Conservation (phyloP, 2,888 invertebrate species). For the Arenicola marina region DNA sequence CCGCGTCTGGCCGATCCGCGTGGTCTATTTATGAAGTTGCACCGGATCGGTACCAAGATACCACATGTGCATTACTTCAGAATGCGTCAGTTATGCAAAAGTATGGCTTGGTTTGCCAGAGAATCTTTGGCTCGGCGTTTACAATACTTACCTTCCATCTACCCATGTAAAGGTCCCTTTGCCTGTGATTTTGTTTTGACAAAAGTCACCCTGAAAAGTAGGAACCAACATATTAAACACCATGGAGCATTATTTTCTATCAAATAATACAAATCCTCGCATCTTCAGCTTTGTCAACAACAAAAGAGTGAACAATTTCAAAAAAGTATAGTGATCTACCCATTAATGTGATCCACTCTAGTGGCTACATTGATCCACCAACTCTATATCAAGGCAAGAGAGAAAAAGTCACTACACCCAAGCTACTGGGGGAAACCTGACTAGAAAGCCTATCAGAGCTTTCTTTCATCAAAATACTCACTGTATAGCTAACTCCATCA, state of each 20-base stretch:
- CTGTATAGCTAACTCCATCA: constrained; percentile 59
- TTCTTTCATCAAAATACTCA: constrained; percentile 26
- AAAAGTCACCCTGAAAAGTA: constrained; percentile 56
- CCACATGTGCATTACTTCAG: no score
- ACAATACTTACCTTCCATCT: constrained; percentile 42
- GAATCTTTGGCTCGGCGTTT: background rate
- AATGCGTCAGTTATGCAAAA: no score
- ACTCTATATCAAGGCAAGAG: no score
- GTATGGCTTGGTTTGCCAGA: no score
- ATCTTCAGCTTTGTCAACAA: background rate
- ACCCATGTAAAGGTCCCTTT: constrained; percentile 58
- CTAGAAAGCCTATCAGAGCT: no score
- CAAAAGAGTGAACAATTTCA: background rate
- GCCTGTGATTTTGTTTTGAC: constrained; percentile 57
- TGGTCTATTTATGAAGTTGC: no score
- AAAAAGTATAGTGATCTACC: background rate
- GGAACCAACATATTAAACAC: background rate
- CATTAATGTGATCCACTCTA: no score
- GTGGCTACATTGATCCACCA: no score
- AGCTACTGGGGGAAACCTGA: no score
- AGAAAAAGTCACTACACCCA: no score
- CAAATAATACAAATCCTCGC: background rate
- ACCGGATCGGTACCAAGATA: no score
- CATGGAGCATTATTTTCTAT: background rate
- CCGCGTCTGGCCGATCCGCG: no score